Percentiles rank a stretch among this genome's conserved stretches.
phyloP scores from a whole-genome alignment of 1,140 invertebrate species.

The Tetramorium simillimum region DNA sequence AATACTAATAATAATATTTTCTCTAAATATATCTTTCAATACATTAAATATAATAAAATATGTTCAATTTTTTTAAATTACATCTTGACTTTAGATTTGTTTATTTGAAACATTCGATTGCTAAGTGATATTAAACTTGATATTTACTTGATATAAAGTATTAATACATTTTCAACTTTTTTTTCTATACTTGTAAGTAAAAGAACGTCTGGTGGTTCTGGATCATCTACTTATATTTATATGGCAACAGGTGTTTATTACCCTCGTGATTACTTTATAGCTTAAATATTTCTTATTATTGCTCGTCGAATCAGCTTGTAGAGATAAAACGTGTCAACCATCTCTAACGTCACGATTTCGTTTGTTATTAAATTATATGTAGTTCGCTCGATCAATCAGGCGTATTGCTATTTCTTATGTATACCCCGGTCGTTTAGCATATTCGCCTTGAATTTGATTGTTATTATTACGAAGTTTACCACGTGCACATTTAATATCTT shows the following conservation, averaged over 20 bases:
- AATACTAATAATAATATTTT: background rate
- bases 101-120: background rate
- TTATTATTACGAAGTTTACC: background rate
- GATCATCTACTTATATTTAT: background rate
- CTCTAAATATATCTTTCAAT: background rate
- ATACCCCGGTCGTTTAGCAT: background rate
- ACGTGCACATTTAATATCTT: conserved; percentile 9
- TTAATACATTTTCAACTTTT: background rate
- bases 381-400: background rate
- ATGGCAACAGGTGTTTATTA: background rate
- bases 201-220: background rate
- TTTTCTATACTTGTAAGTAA: background rate
- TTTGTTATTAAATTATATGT: conserved; percentile 38
- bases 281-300: conserved; percentile 8
- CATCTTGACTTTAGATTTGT: background rate
- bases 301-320: background rate
- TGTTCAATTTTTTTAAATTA: background rate
- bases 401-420: background rate
- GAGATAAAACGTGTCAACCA: background rate
- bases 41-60: background rate
- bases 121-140: background rate
- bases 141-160: background rate
- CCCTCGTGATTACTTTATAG: background rate
- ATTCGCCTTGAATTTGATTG: conserved; percentile 3
- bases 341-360: background rate